A percentile compares a stretch with the other conserved stretches of the same genome.
Conservation (phyloP, 2,113 vertebrate species). For the Epinephelus lanceolatus region DNA sequence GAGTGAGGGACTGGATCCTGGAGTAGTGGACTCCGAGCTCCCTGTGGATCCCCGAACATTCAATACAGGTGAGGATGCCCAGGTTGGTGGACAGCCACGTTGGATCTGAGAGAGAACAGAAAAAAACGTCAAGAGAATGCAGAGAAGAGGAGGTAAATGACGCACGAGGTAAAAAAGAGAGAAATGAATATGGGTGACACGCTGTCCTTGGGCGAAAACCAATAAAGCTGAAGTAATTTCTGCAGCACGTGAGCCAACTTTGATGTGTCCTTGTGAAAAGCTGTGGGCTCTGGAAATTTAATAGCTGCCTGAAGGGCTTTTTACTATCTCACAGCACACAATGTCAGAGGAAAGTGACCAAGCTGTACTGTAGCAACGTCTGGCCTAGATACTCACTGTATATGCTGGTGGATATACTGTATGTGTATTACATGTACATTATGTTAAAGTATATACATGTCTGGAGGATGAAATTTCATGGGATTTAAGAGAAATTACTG, state of each 20-base stretch:
- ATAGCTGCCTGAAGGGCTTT: conserved; percentile 41
- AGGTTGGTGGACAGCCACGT: conserved; percentile 98
- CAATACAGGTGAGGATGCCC: conserved; percentile 87
- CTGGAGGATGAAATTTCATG: not conserved
- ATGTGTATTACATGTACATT: not conserved
- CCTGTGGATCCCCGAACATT: conserved; percentile 87
- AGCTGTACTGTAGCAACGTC: conserved; percentile 11
- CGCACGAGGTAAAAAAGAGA: not conserved
- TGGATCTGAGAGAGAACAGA: conserved; percentile 86
- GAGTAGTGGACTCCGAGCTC: conserved; percentile 97
- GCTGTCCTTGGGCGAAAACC: conserved; percentile 17
- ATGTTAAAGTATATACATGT: not conserved
- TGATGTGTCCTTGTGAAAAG: conserved; percentile 54
- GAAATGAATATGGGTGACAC: not conserved
- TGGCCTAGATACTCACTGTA: conserved; percentile 12
- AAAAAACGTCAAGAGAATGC: not conserved
- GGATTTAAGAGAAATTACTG: not conserved
- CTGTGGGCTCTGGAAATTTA: conserved; percentile 34
- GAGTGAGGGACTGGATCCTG: conserved; percentile 96
- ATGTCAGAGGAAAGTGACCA: conserved; percentile 37
- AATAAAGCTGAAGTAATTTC: conserved; percentile 34
- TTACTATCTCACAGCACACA: conserved; percentile 17
- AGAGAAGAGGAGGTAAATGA: not conserved
- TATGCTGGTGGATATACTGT: not conserved
- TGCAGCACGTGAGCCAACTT: conserved; percentile 43